Percentiles rank a stretch among this genome's conserved stretches.
Conservation (phyloP, 2,797 vertebrate genomes). For the Danio aesculapii region DNA sequence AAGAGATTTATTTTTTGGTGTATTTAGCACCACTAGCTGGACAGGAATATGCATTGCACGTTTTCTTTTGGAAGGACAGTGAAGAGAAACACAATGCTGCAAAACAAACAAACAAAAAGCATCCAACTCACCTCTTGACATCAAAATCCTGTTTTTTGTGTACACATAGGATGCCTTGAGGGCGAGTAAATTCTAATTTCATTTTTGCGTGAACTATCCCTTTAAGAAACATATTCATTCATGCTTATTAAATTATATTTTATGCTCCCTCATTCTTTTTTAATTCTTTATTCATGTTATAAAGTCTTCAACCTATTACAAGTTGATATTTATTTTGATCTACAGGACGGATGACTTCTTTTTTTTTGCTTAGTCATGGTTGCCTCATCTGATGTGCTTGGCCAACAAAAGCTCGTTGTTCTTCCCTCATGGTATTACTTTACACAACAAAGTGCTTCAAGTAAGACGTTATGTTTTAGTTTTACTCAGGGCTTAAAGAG, state of each 20-base stretch:
- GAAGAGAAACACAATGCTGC: too few species aligned
- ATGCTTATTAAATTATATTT: not conserved
- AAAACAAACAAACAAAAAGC: too few species aligned
- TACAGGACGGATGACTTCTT: not conserved
- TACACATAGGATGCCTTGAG: too few species aligned
- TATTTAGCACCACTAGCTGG: too few species aligned
- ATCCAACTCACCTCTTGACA: too few species aligned
- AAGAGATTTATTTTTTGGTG: too few species aligned
- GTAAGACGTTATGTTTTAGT: not conserved
- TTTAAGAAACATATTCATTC: not conserved
- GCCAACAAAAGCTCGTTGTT: not conserved
- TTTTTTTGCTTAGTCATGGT: slow-evolving; percentile 52
- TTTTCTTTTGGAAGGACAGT: too few species aligned
- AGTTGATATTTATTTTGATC: not conserved
- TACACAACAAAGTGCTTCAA: not conserved
- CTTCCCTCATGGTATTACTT: not conserved
- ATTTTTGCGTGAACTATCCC: too few species aligned
- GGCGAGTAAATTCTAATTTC: too few species aligned
- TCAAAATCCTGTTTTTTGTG: too few species aligned
- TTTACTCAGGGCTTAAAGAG: not conserved
- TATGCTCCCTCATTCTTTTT: not conserved
- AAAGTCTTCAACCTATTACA: not conserved
- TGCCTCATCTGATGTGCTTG: not conserved
- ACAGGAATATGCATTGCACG: too few species aligned
- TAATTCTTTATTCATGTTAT: not conserved